Percentiles rank a stretch among this genome's conserved stretches.
Conservation (phyloP, 53 echinoderm and acorn worm genomes). For the Paracentrotus lividus region DNA sequence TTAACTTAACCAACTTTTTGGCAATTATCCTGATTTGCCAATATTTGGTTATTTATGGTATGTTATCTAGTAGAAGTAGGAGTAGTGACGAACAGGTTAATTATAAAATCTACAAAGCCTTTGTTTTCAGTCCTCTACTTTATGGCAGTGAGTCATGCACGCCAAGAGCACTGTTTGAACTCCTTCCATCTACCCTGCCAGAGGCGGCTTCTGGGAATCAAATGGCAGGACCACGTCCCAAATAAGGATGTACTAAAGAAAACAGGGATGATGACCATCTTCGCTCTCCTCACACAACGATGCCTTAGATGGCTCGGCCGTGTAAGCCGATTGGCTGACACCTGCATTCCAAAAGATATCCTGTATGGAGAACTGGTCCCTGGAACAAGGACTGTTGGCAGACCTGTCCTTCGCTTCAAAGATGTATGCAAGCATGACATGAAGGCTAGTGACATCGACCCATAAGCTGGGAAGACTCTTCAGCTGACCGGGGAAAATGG, state of each 20-base stretch:
- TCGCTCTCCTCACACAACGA: constrained; percentile 60
- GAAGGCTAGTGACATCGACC: too few relatives aligned
- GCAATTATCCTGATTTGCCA: too few relatives aligned
- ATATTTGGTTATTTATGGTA: too few relatives aligned
- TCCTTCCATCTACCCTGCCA: constrained; percentile 63
- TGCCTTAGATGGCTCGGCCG: constrained; percentile 69
- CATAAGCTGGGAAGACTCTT: too few relatives aligned
- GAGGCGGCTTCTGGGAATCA: constrained; percentile 52
- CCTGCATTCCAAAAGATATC: constrained; percentile 74
- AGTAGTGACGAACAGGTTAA: too few relatives aligned
- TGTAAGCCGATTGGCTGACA: constrained; percentile 70
- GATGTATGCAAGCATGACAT: too few relatives aligned
- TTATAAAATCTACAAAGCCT: constrained; percentile 43
- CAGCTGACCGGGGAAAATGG: constrained; percentile 46
- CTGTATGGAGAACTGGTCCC: too few relatives aligned
- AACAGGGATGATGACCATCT: constrained; percentile 25
- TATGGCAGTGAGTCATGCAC: constrained; percentile 60
- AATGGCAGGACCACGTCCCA: constrained; percentile 70
- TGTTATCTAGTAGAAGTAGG: too few relatives aligned
- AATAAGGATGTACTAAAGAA: constrained; percentile 41
- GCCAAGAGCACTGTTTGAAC: constrained; percentile 57
- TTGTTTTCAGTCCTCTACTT: constrained; percentile 67
- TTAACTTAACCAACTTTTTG: too few relatives aligned
- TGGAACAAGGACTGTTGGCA: constrained; percentile 46
- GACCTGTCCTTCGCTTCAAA: constrained; percentile 70